Evolutionary conservation across 2,113 vertebrate genomes (phyloP).

Genomic region (Pseudopipra pipra): DNA sequence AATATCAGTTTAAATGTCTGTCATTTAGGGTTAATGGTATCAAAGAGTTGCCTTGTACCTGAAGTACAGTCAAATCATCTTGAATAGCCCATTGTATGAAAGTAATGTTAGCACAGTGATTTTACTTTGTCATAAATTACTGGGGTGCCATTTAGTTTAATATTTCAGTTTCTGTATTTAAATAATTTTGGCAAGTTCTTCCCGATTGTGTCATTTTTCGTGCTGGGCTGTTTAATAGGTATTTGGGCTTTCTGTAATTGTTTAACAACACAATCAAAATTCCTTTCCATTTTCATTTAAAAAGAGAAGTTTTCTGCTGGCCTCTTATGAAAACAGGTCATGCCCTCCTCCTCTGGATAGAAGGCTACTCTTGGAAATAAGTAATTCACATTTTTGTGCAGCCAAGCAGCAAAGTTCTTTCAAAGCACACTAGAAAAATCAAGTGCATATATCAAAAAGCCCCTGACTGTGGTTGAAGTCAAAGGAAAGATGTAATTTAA

Average conservation of each 20-base stretch:
- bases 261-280: neutral
- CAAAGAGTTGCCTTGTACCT: slow-evolving; percentile 67
- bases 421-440: neutral
- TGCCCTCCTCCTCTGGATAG: neutral
- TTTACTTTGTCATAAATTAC: slow-evolving; percentile 49
- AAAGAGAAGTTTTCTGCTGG: neutral
- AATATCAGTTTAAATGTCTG: slow-evolving; percentile 78
- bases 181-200: slow-evolving; percentile 15
- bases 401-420: slow-evolving; percentile 19
- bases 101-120: slow-evolving; percentile 35
- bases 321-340: neutral
- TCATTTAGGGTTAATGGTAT: slow-evolving; percentile 79
- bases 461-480: neutral
- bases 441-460: neutral
- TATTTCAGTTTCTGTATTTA: slow-evolving; percentile 25
- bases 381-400: slow-evolving; percentile 17
- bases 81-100: slow-evolving; percentile 61
- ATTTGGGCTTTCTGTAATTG: neutral
- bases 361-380: neutral
- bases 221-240: neutral
- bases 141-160: slow-evolving; percentile 46
- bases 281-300: slow-evolving; percentile 18
- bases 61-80: slow-evolving; percentile 29
- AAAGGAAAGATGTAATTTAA: slow-evolving; percentile 10
- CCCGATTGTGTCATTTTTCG: neutral